Conservation (phyloP, 2,797 vertebrate genomes). For the Onychomys arenicola region DNA sequence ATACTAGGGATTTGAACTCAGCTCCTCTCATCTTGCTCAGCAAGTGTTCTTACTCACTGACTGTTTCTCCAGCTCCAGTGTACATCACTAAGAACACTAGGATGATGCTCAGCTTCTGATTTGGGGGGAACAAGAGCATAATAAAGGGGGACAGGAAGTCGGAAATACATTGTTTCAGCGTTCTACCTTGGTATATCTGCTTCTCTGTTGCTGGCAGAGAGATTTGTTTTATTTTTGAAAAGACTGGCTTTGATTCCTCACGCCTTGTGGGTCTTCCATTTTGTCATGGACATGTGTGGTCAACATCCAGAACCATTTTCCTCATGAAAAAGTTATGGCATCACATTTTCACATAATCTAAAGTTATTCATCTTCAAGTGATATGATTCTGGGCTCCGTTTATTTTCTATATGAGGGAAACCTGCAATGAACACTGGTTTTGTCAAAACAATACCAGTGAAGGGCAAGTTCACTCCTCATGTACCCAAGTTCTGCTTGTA, state of each 20-base stretch:
- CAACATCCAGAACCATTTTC: neutral
- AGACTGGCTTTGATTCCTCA: neutral
- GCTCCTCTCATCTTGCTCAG: neutral
- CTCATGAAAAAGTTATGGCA: neutral
- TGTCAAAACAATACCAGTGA: neutral
- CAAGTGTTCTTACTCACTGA: neutral
- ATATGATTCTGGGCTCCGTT: neutral
- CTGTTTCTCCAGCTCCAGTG: neutral
- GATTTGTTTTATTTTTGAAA: constrained; percentile 23
- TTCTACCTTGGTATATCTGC: neutral
- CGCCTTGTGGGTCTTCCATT: neutral
- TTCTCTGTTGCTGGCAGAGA: neutral
- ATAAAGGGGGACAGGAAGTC: neutral
- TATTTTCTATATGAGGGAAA: neutral
- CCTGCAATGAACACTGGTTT: neutral
- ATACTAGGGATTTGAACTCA: neutral
- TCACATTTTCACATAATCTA: neutral
- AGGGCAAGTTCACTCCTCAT: neutral
- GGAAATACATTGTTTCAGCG: neutral
- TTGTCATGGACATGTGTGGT: neutral
- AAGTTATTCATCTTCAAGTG: neutral
- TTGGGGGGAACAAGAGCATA: too few relatives aligned
- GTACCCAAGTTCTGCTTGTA: neutral
- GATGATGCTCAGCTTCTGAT: neutral
- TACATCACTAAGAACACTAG: neutral